phyloP scores from a whole-genome alignment of 2,888 invertebrate genomes.

The Pantelozetes paolii region DNA sequence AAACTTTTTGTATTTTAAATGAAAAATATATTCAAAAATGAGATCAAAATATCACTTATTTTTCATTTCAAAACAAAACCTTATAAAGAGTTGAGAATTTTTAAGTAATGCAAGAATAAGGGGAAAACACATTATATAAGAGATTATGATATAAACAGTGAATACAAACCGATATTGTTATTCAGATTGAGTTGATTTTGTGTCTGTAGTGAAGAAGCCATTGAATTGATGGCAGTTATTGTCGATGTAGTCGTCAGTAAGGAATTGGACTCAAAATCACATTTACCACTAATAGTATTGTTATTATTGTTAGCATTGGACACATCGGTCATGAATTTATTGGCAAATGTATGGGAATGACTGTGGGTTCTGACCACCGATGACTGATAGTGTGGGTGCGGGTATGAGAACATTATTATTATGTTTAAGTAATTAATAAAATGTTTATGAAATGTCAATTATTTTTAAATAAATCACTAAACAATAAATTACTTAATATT shows the following conservation, averaged over 20 bases:
- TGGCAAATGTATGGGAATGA: slow-evolving; percentile 19
- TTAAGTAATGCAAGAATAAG: too few species aligned
- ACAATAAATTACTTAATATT: background rate
- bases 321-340: slow-evolving; percentile 28
- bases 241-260: slow-evolving; percentile 21
- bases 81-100: too few species aligned
- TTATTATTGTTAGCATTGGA: slow-evolving; percentile 4
- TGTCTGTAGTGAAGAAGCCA: slow-evolving; percentile 13
- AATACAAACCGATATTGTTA: slow-evolving; percentile 32
- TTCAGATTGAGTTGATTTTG: slow-evolving; percentile 21
- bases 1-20: too few species aligned
- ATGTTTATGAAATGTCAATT: too few species aligned
- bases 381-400: slow-evolving; percentile 25
- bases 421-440: too few species aligned
- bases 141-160: background rate
- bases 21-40: too few species aligned
- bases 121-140: too few species aligned
- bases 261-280: slow-evolving; percentile 30
- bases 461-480: too few species aligned
- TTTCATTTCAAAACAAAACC: too few species aligned
- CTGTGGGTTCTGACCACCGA: slow-evolving; percentile 18
- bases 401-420: slow-evolving; percentile 14
- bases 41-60: too few species aligned
- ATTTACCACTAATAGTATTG: background rate
- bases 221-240: slow-evolving; percentile 30